phyloP scores from a whole-genome alignment of 2,797 vertebrate genomes.

The Monodelphis domestica region DNA sequence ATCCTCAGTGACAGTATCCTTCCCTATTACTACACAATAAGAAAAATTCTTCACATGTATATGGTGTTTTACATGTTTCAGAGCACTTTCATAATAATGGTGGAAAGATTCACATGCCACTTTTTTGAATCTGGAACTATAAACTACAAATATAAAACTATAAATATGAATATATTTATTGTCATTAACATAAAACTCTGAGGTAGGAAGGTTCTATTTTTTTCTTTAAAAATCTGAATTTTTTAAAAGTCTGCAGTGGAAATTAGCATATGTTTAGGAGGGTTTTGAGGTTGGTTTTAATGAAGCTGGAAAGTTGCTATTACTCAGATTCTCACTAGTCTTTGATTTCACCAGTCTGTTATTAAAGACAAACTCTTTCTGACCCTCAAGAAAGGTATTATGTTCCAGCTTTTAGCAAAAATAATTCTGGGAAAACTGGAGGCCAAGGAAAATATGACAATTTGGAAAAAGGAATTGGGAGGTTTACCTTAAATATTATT shows the following conservation, averaged over 20 bases:
- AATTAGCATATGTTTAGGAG: background rate
- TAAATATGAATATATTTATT: no score
- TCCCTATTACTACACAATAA: background rate
- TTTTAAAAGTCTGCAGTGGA: background rate
- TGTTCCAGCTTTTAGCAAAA: background rate
- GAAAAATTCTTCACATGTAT: background rate
- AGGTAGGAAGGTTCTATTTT: background rate
- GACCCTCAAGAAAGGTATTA: background rate
- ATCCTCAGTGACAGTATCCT: background rate
- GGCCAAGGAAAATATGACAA: slow-evolving; percentile 35
- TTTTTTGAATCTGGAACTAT: slow-evolving; percentile 32
- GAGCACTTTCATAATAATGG: background rate
- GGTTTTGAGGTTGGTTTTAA: background rate
- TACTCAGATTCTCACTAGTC: slow-evolving; percentile 30
- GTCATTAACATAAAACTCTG: background rate
- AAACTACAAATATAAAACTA: no score
- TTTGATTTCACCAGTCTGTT: background rate
- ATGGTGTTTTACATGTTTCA: background rate
- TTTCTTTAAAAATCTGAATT: background rate
- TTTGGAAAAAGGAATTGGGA: slow-evolving; percentile 13
- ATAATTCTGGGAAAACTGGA: background rate
- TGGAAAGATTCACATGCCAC: no score
- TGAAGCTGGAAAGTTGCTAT: background rate
- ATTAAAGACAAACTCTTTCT: background rate
- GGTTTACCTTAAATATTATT: slow-evolving; percentile 12